These are phyloP conservation scores for Cataglyphis cursor DNA, from an alignment of 2,888 invertebrate genomes.

Conservation along the genomic window DNA sequence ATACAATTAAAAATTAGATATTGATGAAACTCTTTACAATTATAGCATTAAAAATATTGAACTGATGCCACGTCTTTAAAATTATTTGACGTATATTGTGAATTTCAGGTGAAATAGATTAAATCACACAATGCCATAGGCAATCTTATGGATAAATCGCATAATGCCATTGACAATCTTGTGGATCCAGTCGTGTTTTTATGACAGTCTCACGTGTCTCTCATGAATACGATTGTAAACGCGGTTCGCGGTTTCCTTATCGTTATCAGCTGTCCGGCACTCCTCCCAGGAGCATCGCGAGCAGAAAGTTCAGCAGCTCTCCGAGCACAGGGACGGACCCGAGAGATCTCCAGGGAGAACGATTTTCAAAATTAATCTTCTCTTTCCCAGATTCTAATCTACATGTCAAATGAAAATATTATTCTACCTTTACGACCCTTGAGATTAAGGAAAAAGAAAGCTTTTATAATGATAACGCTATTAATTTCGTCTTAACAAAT, in stretches of 20 bases:
- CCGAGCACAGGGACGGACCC: slow-evolving; percentile 1
- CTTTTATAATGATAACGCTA: background rate
- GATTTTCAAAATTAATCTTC: slow-evolving; percentile 38
- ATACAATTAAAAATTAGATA: background rate
- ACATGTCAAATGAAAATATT: slow-evolving; percentile 50
- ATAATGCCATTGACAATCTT: background rate
- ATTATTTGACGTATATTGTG: slow-evolving; percentile 61
- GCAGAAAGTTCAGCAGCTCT: slow-evolving; percentile 34
- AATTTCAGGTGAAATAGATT: slow-evolving; percentile 64
- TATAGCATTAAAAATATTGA: background rate
- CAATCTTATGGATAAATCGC: slow-evolving; percentile 60
- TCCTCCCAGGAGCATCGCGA: slow-evolving; percentile 47
- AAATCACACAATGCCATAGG: slow-evolving; percentile 57
- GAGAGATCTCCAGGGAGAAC: slow-evolving; percentile 33
- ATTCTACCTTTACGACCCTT: background rate
- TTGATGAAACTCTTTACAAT: background rate
- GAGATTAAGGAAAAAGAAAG: background rate
- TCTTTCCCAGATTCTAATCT: slow-evolving; percentile 38
- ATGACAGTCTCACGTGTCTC: slow-evolving; percentile 1
- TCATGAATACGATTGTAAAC: slow-evolving; percentile 38
- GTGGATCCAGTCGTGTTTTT: slow-evolving; percentile 2
- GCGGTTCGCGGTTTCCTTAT: slow-evolving; percentile 40
- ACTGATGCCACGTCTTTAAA: background rate
- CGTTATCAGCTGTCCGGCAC: slow-evolving; percentile 51
- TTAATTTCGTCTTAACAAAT: slow-evolving; percentile 19